Evolutionary conservation across 2,888 invertebrate species (phyloP).

Genomic region (Brachyptera risi): DNA sequence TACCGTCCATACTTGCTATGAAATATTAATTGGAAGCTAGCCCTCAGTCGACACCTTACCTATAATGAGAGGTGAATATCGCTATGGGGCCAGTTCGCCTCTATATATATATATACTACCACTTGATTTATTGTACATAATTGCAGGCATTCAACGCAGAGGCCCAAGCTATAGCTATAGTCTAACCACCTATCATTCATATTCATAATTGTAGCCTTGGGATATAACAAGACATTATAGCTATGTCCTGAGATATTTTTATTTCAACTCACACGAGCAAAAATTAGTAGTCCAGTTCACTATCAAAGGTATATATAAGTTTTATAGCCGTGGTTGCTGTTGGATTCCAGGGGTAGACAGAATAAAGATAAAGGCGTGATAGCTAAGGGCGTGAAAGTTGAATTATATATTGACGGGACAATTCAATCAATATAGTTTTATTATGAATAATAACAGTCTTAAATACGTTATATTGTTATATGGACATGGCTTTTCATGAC

Average conservation of each 20-base stretch:
- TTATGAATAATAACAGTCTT: too few species aligned
- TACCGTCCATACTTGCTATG: conserved; percentile 1
- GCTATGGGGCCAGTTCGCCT: neutral
- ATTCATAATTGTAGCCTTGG: conserved; percentile 29
- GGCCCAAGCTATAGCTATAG: neutral
- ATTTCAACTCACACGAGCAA: conserved; percentile 18
- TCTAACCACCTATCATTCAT: conserved; percentile 27
- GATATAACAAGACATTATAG: conserved; percentile 13
- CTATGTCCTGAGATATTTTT: conserved; percentile 11
- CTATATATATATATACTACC: neutral
- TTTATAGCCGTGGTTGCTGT: neutral
- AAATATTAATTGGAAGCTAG: conserved; percentile 28
- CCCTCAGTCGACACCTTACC: conserved; percentile 28
- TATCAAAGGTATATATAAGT: neutral
- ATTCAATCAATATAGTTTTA: too few species aligned
- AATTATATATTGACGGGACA: too few species aligned
- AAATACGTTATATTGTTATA: too few species aligned
- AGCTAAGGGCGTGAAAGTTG: too few species aligned
- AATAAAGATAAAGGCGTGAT: neutral
- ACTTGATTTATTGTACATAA: conserved; percentile 28
- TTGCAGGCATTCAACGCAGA: conserved; percentile 26
- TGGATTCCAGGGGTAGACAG: conserved; percentile 18
- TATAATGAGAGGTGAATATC: conserved; percentile 17
- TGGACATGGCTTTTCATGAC: too few species aligned
- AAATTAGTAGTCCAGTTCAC: conserved; percentile 17